These are phyloP conservation scores for Tenualosa thibaudeaui DNA, from an alignment of 2,797 vertebrate genomes.

Conservation along the genomic window DNA sequence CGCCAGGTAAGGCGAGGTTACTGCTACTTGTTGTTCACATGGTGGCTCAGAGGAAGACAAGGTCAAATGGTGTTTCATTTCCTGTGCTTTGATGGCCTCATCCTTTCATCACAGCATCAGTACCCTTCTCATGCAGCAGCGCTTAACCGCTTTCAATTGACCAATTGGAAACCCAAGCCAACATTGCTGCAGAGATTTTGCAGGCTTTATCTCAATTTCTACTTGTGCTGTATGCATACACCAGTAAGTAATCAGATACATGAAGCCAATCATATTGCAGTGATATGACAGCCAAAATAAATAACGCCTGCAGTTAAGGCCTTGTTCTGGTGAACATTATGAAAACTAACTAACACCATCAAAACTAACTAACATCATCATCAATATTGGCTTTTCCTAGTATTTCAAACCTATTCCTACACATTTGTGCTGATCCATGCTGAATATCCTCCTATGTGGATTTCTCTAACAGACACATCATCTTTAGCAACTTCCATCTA, in stretches of 20 bases:
- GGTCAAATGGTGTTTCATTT: slow-evolving; percentile 71
- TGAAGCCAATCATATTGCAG: neutral
- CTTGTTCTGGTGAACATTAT: neutral
- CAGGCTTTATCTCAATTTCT: neutral
- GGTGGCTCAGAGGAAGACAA: slow-evolving; percentile 50
- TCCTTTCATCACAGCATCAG: slow-evolving; percentile 57
- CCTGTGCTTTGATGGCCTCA: slow-evolving; percentile 65
- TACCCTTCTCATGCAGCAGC: neutral
- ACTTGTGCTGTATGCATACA: neutral
- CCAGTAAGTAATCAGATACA: neutral
- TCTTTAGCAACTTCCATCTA: neutral
- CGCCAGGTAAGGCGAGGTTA: neutral
- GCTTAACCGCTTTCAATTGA: neutral
- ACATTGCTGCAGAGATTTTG: neutral
- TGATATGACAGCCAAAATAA: neutral
- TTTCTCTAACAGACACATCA: too few relatives aligned
- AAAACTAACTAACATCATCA: too few relatives aligned
- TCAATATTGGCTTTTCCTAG: too few relatives aligned
- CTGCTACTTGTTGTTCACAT: slow-evolving; percentile 56
- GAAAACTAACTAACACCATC: neutral
- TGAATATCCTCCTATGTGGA: too few relatives aligned
- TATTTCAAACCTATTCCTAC: too few relatives aligned
- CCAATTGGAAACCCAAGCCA: neutral
- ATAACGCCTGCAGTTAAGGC: neutral
- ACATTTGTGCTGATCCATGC: too few relatives aligned